Evolutionary conservation across 37 sponge, comb jelly and placozoan genomes (phyloP).

Genomic region (Hormiphora californensis): DNA sequence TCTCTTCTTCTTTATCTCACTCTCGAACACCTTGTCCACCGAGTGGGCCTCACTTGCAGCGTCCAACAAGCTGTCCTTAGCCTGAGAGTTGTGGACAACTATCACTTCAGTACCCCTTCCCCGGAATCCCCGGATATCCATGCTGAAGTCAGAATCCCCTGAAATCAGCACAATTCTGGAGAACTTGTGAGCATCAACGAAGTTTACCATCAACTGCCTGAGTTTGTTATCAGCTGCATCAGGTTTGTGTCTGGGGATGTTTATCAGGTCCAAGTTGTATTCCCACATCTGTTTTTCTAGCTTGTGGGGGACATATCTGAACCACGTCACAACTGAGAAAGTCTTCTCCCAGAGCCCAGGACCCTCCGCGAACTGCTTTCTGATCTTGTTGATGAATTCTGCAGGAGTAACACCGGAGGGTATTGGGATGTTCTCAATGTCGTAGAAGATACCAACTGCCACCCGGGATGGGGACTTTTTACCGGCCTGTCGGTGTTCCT

Average conservation of each 20-base stretch:
- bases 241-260: slow-evolving; percentile 35
- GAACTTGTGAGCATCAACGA: slow-evolving; percentile 14
- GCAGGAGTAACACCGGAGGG: slow-evolving; percentile 46
- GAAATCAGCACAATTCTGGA: background rate
- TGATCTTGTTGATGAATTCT: background rate
- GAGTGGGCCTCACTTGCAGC: no score
- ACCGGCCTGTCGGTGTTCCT: no score
- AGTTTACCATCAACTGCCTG: slow-evolving; percentile 11
- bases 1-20: no score
- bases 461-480: no score
- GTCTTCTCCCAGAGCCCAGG: slow-evolving; percentile 14
- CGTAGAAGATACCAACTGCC: slow-evolving; percentile 45
- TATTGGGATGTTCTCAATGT: slow-evolving; percentile 44
- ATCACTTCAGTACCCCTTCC: background rate
- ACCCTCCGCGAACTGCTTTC: slow-evolving; percentile 19
- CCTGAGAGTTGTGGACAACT: background rate
- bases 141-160: slow-evolving; percentile 48
- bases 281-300: slow-evolving; percentile 18
- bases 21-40: no score
- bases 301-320: background rate
- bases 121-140: slow-evolving; percentile 7
- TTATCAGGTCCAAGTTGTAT: background rate
- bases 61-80: background rate
- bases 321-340: slow-evolving; percentile 1
- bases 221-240: slow-evolving; percentile 21